These are phyloP conservation scores for Corythornis leucogaster DNA, from an alignment of 2,797 vertebrate genomes.

Conservation along the genomic window DNA sequence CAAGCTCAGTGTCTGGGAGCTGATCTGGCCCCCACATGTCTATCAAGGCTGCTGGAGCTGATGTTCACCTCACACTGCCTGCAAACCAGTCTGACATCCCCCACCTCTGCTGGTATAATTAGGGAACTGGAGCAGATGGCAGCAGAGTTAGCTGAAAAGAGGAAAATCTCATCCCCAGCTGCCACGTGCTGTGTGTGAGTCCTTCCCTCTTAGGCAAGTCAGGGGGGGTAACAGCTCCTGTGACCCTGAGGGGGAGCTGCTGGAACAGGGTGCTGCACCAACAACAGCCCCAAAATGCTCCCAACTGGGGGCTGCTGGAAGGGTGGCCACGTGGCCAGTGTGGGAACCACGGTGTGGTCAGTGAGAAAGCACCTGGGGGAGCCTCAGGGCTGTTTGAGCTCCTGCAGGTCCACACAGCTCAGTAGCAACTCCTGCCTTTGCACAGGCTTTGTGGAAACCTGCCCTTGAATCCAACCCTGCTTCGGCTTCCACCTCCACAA, in stretches of 20 bases:
- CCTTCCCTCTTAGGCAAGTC: not conserved
- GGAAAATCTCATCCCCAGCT: not conserved
- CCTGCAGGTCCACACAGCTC: not conserved
- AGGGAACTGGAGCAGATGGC: constrained; percentile 34
- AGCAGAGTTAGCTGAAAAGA: not conserved
- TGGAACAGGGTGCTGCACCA: not conserved
- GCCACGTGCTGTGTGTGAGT: not conserved
- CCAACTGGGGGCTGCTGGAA: not conserved
- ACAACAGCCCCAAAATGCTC: rapidly evolving
- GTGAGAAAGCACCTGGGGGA: not conserved
- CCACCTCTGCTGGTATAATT: not conserved
- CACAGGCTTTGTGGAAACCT: not conserved
- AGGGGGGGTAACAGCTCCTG: not conserved
- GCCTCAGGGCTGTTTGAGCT: not conserved
- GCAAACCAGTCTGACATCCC: not conserved
- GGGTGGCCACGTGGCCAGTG: rapidly evolving
- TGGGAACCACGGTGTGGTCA: rapidly evolving
- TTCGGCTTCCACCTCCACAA: not conserved
- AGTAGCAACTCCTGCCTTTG: not conserved
- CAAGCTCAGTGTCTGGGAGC: not conserved
- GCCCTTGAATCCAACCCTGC: rapidly evolving
- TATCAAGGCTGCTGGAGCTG: not conserved
- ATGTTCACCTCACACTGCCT: not conserved
- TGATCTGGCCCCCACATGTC: not conserved
- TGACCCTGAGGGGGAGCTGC: not conserved